Evolutionary conservation across 2,888 invertebrate species (phyloP).

Genomic region (Spicauda simplicius): DNA sequence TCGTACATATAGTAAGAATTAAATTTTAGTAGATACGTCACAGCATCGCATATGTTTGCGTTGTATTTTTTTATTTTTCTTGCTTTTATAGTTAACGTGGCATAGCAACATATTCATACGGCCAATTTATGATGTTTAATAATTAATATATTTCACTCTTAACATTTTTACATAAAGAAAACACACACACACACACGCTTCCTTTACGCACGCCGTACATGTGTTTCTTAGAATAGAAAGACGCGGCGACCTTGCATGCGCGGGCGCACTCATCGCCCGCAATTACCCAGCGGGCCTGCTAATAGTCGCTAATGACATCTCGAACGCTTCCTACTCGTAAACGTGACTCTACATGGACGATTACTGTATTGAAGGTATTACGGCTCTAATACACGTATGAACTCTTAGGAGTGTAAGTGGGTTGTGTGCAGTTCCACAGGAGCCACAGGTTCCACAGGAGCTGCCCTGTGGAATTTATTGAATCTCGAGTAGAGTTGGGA

Average conservation of each 20-base stretch:
- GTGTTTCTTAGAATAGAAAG: constrained; percentile 37
- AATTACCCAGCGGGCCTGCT: constrained; percentile 56
- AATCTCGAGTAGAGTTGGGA: too few relatives aligned
- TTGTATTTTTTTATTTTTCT: too few relatives aligned
- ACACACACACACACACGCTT: background rate
- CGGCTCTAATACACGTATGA: background rate
- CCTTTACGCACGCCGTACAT: background rate
- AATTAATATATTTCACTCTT: too few relatives aligned
- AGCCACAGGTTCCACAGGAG: too few relatives aligned
- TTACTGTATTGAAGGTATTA: constrained; percentile 27
- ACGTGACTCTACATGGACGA: constrained; percentile 40
- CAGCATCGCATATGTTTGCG: too few relatives aligned
- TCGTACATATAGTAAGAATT: too few relatives aligned
- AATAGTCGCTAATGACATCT: constrained; percentile 66
- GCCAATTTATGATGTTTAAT: too few relatives aligned
- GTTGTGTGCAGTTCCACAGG: background rate
- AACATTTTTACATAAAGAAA: background rate
- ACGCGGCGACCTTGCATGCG: constrained; percentile 44
- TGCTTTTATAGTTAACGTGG: too few relatives aligned
- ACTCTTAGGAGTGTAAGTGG: background rate
- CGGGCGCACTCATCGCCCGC: constrained; percentile 41
- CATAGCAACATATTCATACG: too few relatives aligned
- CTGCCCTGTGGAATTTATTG: too few relatives aligned
- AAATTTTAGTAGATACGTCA: too few relatives aligned
- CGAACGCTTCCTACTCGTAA: constrained; percentile 57